Base-by-base conservation (phyloP, 2,113 vertebrate genomes). In the Phocoena phocoena region DNA sequence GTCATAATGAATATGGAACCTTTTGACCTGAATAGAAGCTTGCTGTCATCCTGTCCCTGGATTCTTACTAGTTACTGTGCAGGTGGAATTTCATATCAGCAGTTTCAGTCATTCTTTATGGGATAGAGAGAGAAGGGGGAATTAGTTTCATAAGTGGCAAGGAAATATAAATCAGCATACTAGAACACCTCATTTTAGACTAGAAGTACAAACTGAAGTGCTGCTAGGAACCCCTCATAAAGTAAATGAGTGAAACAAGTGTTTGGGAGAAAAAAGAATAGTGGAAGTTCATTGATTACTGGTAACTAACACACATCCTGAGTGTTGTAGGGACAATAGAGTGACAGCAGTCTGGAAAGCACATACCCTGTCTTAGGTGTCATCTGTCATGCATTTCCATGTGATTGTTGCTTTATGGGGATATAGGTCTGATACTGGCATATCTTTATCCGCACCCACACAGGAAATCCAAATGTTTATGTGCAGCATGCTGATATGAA, bases 381-480 rank as follows among this genome's bases (percentile, higher is more conserved):
- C 50, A 60, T 38, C 41, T 95, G 65, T 93, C 70, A 73, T 38
- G 89, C 67, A 58, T 15, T 91, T 74, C n/a, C 58, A 67, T 76
- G 23, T 85, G 58, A 93, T 58, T 60, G 31, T 90, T 93, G 36
- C 33, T 77, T 63, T 90, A 31, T 87, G 41, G 63, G 58, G 92
- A 60, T 94, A 25, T 92, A 76, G 21, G 7, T 70, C 58, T 87
- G 68, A 84, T 87, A 23, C 79, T 94, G 68, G 50, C 15, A 3
- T 71, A 18, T 55, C 68, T 81, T 82, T 20, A 21, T 38, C 25
- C 41, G 63, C 7, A 68, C 28, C 20, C 12, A 8, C 33, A 68
- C 18, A 74, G 83, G 77, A 96, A 83, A 83, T 81, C 21, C n/a
- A 74, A 28, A 41, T 58, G 87, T 93, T 92, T 94, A 25, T 84